A percentile compares a stretch with the other conserved stretches of the same genome.
These are phyloP conservation scores for Zaprionus africanus DNA, from an alignment of 1,140 invertebrate species.

Conservation along the genomic window DNA sequence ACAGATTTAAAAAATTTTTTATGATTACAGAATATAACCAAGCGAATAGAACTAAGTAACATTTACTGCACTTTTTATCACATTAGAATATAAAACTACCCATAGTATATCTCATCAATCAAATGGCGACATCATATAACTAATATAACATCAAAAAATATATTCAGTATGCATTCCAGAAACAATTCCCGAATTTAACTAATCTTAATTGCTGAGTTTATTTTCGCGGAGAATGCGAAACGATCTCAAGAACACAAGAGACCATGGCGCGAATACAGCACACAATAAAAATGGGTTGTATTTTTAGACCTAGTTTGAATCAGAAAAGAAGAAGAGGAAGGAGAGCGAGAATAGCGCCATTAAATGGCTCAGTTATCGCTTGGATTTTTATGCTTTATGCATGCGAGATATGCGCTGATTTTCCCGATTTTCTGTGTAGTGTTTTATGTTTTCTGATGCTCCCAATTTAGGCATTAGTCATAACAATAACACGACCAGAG, in stretches of 20 bases:
- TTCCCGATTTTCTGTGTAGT: constrained; percentile 2
- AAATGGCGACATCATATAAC: neutral
- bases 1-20: too few species aligned
- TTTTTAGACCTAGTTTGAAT: constrained; percentile 37
- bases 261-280: neutral
- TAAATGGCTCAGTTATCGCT: constrained; percentile 35
- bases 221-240: neutral
- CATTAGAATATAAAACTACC: neutral
- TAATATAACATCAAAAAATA: neutral
- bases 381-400: constrained; percentile 42
- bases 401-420: constrained; percentile 35
- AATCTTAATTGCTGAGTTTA: constrained; percentile 9
- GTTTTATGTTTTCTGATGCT: constrained; percentile 8
- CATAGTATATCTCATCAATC: neutral
- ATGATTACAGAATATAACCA: too few species aligned
- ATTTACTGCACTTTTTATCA: neutral
- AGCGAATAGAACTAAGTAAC: too few species aligned
- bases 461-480: constrained; percentile 45
- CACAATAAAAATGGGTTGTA: constrained; percentile 8
- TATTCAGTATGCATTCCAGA: neutral
- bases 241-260: constrained; percentile 2
- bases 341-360: constrained; percentile 8
- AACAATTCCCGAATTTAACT: constrained; percentile 4
- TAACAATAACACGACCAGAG: constrained; percentile 35
- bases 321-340: constrained; percentile 2